These are phyloP conservation scores for Meles meles DNA, from an alignment of 2,113 vertebrate species.

Conservation along the genomic window DNA sequence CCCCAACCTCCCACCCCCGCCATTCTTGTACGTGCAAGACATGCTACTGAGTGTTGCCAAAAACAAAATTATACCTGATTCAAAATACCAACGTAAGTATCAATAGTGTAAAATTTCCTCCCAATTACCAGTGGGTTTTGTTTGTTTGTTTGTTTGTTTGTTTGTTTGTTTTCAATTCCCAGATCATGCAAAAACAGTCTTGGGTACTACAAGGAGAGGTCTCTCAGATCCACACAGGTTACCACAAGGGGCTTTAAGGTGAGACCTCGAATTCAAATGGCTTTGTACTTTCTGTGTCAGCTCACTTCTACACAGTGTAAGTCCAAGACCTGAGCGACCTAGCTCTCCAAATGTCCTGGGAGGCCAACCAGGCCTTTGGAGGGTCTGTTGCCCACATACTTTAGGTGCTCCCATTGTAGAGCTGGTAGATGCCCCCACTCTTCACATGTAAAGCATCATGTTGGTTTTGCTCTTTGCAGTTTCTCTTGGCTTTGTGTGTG, in stretches of 20 bases:
- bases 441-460: not conserved
- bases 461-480: not conserved
- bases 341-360: not conserved
- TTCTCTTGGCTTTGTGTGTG: not conserved
- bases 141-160: not conserved
- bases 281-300: not conserved
- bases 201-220: not conserved
- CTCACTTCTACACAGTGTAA: not conserved
- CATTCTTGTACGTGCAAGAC: not conserved
- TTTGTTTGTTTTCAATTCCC: not conserved
- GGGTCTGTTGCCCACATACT: not conserved
- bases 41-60: not conserved
- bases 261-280: not conserved
- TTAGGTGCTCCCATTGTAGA: not conserved
- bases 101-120: not conserved
- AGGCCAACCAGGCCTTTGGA: not conserved
- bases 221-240: not conserved
- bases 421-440: rapidly evolving
- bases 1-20: no score
- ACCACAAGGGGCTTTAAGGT: not conserved
- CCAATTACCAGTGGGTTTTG: not conserved
- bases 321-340: not conserved
- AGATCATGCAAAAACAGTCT: not conserved
- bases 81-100: not conserved
- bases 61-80: not conserved